Conservation (phyloP, 2,888 invertebrate species). For the Thera britannica region DNA sequence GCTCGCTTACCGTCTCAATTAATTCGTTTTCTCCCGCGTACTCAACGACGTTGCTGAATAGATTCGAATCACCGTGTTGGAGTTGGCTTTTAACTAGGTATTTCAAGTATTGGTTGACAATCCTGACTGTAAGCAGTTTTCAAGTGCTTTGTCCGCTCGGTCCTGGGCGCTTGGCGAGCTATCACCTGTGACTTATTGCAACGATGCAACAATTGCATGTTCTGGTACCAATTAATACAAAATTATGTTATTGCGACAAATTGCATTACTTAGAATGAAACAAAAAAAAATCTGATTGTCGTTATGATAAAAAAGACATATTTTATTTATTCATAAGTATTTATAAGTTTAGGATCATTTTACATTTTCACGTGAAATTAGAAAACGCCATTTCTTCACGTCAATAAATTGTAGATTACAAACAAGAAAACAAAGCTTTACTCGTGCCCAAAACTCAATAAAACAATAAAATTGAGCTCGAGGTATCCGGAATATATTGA, state of each 20-base stretch:
- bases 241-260: background rate
- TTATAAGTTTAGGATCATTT: too few relatives aligned
- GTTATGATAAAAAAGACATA: too few relatives aligned
- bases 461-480: background rate
- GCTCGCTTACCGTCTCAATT: too few relatives aligned
- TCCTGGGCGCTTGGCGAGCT: background rate
- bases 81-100: background rate
- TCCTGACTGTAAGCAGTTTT: background rate
- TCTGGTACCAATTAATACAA: background rate
- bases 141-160: background rate
- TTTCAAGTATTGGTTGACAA: background rate
- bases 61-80: background rate
- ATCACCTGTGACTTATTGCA: background rate
- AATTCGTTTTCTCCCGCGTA: too few relatives aligned
- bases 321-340: too few relatives aligned
- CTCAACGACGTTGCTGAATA: background rate
- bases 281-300: too few relatives aligned
- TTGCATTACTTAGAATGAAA: too few relatives aligned
- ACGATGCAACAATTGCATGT: background rate
- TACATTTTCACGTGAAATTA: too few relatives aligned
- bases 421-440: background rate
- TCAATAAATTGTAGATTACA: background rate
- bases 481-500: slow-evolving; percentile 19
- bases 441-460: background rate
- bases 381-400: too few relatives aligned